These are phyloP conservation scores for Bilobella aurantiaca DNA, from an alignment of 1,140 invertebrate genomes.

Conservation along the genomic window DNA sequence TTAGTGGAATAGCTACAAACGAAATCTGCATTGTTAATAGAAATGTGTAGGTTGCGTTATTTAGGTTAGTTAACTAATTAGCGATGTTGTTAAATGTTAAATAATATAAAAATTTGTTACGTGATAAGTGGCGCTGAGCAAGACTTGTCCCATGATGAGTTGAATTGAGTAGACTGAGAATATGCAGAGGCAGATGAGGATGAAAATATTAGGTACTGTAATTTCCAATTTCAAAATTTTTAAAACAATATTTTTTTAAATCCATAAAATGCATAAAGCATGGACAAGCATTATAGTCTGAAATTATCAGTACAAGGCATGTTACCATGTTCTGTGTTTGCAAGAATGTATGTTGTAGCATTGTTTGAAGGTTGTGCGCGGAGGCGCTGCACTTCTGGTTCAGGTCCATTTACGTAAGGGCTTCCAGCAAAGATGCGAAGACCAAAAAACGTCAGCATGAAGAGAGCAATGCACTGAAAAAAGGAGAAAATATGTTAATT, in stretches of 20 bases:
- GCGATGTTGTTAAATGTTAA: too few species aligned
- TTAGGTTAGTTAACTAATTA: too few species aligned
- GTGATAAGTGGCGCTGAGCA: not conserved
- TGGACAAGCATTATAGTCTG: too few species aligned
- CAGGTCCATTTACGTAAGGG: not conserved
- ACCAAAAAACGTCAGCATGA: conserved; percentile 5
- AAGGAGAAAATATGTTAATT: not conserved
- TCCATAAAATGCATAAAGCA: too few species aligned
- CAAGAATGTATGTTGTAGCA: not conserved
- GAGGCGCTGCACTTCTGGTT: not conserved
- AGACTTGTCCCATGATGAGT: conserved; percentile 3
- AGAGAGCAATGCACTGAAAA: conserved; percentile 15
- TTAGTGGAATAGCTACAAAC: too few species aligned
- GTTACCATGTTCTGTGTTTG: not conserved
- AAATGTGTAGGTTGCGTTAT: too few species aligned
- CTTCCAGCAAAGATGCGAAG: not conserved
- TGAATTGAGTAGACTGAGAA: conserved; percentile 4
- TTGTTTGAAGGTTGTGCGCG: not conserved
- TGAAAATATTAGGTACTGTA: conserved; percentile 10
- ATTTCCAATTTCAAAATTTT: not conserved
- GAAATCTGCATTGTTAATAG: too few species aligned
- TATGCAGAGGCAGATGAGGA: not conserved
- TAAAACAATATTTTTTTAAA: not conserved
- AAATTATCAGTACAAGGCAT: not conserved
- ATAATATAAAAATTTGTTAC: not conserved